A percentile compares a stretch with the other conserved stretches of the same genome.
Conservation (phyloP, 1,140 invertebrate species). For the Bursaphelenchus mucronatus region DNA sequence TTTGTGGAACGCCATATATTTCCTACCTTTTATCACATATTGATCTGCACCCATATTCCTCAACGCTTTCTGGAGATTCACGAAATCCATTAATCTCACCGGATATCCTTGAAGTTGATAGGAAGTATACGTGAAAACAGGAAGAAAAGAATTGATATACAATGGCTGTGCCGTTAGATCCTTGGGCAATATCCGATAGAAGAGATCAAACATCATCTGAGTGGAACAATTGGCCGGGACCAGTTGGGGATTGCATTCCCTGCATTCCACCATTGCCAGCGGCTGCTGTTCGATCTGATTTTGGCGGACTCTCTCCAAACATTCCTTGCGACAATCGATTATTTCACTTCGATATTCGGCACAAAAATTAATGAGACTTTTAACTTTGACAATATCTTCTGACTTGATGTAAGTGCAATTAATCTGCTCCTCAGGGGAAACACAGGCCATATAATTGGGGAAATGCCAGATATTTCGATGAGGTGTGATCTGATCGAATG, state of each 20-base stretch:
- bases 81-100: constrained; percentile 23
- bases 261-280: constrained; percentile 6
- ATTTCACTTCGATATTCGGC: constrained; percentile 28
- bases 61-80: constrained; percentile 31
- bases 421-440: constrained; percentile 42
- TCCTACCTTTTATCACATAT: constrained; percentile 23
- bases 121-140: constrained; percentile 47
- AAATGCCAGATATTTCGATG: constrained; percentile 55
- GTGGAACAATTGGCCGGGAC: constrained; percentile 49
- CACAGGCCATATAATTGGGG: constrained; percentile 52
- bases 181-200: constrained; percentile 57
- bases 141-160: constrained; percentile 54
- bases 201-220: constrained; percentile 59
- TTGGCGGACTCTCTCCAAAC: constrained; percentile 14
- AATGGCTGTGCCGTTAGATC: constrained; percentile 45
- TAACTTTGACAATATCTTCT: constrained; percentile 18
- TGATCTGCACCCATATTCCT: not conserved
- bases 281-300: constrained; percentile 17
- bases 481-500: constrained; percentile 46
- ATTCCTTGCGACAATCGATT: constrained; percentile 27
- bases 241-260: constrained; percentile 12
- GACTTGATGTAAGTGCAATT: constrained; percentile 50
- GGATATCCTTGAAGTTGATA: constrained; percentile 39
- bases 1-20: too few relatives aligned
- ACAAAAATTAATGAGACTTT: constrained; percentile 21